phyloP scores from a whole-genome alignment of 2,888 invertebrate species.

The Trachelus stipa region DNA sequence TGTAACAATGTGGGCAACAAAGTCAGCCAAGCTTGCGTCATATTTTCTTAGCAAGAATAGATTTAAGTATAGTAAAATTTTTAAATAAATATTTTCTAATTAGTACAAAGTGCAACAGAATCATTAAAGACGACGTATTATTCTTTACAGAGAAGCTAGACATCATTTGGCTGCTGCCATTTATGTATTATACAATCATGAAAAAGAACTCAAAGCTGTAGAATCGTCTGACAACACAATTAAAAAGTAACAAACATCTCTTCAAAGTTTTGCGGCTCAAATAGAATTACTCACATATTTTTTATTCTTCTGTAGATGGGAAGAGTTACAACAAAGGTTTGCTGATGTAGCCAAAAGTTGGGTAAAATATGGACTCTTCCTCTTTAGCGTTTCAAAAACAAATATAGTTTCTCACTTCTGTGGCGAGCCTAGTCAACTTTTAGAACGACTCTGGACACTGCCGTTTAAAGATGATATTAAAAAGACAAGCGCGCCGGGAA shows the following conservation, averaged over 20 bases:
- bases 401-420: slow-evolving; percentile 53
- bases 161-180: slow-evolving; percentile 77
- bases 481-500: slow-evolving; percentile 15
- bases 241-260: slow-evolving; percentile 22
- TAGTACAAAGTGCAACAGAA: slow-evolving; percentile 7
- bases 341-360: slow-evolving; percentile 72
- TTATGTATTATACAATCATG: slow-evolving; percentile 70
- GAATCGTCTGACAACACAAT: slow-evolving; percentile 49
- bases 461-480: slow-evolving; percentile 24
- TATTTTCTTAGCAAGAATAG: slow-evolving; percentile 64
- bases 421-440: slow-evolving; percentile 35
- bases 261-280: not conserved
- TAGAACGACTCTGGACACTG: slow-evolving; percentile 28
- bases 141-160: slow-evolving; percentile 68
- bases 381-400: slow-evolving; percentile 72
- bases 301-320: slow-evolving; percentile 28
- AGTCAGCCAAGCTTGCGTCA: slow-evolving; percentile 70
- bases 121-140: slow-evolving; percentile 7
- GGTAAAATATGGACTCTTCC: slow-evolving; percentile 72
- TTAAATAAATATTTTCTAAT: slow-evolving; percentile 1
- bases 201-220: slow-evolving; percentile 69
- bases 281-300: not conserved
- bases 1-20: slow-evolving; percentile 71
- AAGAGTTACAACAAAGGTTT: slow-evolving; percentile 61
- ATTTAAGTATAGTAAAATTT: slow-evolving; percentile 39